phyloP scores from a whole-genome alignment of 1,140 invertebrate species.

The Caerostris extrusa region DNA sequence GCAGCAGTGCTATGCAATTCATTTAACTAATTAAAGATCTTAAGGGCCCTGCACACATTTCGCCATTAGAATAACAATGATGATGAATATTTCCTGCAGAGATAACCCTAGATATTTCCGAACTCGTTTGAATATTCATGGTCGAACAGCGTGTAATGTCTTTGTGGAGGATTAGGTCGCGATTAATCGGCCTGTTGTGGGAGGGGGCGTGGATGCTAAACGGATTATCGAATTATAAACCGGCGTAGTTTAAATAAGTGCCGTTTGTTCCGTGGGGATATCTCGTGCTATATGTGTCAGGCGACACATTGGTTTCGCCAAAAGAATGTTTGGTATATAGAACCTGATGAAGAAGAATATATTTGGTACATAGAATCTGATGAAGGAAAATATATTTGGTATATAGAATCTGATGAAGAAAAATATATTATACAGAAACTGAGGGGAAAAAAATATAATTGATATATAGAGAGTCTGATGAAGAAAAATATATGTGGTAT shows the following conservation, averaged over 20 bases:
- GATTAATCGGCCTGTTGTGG: conserved; percentile 65
- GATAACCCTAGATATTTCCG: conserved; percentile 47
- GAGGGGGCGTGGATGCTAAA: conserved; percentile 36
- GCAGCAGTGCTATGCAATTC: conserved; percentile 47
- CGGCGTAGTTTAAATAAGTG: conserved; percentile 49
- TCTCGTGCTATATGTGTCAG: no score
- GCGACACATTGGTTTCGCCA: no score
- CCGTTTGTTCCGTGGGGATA: neutral
- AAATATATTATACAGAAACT: no score
- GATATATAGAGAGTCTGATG: no score
- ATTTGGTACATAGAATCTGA: no score
- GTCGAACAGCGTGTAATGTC: conserved; percentile 67
- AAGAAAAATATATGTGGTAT: no score
- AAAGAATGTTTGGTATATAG: no score
- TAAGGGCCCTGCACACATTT: conserved; percentile 69
- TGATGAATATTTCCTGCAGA: conserved; percentile 73
- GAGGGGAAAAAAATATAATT: no score
- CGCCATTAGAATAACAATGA: conserved; percentile 75
- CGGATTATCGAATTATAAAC: conserved; percentile 73
- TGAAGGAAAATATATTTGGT: no score
- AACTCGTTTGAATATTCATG: conserved; percentile 73
- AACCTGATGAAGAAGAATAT: no score
- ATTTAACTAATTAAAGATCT: conserved; percentile 75
- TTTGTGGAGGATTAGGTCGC: conserved; percentile 72
- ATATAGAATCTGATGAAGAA: no score